phyloP scores from a whole-genome alignment of 1,140 invertebrate genomes.

The Scaptomyza hsui region DNA sequence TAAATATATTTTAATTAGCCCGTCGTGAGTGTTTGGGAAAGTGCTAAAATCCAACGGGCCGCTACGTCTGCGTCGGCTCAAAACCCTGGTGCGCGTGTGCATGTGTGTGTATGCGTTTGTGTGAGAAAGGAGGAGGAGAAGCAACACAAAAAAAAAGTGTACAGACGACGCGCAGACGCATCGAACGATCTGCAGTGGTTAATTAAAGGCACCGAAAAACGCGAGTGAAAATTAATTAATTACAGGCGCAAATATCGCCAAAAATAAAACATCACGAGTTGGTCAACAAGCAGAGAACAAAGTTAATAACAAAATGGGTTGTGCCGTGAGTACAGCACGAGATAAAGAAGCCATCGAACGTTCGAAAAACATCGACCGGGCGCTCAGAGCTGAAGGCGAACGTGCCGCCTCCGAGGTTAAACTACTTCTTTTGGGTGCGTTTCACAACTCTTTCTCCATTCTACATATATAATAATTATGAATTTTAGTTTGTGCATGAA shows the following conservation, averaged over 20 bases:
- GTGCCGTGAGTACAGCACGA: slow-evolving; percentile 90
- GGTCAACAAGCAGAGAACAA: slow-evolving; percentile 39
- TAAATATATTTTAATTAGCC: slow-evolving; percentile 19
- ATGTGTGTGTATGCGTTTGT: slow-evolving; percentile 50
- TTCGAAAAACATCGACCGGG: slow-evolving; percentile 95
- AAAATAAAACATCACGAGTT: slow-evolving; percentile 39
- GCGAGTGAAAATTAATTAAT: slow-evolving; percentile 58
- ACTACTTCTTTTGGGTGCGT: slow-evolving; percentile 92
- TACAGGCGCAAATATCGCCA: slow-evolving; percentile 33
- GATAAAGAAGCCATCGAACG: slow-evolving; percentile 93
- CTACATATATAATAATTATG: background rate
- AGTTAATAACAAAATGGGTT: slow-evolving; percentile 88
- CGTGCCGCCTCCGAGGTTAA: slow-evolving; percentile 94
- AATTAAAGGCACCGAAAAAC: slow-evolving; percentile 58
- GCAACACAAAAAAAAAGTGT: slow-evolving; percentile 65
- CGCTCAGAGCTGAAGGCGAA: slow-evolving; percentile 92
- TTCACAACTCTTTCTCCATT: slow-evolving; percentile 7
- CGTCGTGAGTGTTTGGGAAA: slow-evolving; percentile 29
- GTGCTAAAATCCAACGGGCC: slow-evolving; percentile 12
- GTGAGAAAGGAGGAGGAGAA: slow-evolving; percentile 62
- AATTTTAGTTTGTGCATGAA: background rate
- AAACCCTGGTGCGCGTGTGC: slow-evolving; percentile 33
- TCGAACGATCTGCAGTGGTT: slow-evolving; percentile 48
- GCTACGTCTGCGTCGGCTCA: slow-evolving; percentile 38
- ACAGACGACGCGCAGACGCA: slow-evolving; percentile 81